Conservation (phyloP, 2,888 invertebrate species). For the Choreutis nemorana region DNA sequence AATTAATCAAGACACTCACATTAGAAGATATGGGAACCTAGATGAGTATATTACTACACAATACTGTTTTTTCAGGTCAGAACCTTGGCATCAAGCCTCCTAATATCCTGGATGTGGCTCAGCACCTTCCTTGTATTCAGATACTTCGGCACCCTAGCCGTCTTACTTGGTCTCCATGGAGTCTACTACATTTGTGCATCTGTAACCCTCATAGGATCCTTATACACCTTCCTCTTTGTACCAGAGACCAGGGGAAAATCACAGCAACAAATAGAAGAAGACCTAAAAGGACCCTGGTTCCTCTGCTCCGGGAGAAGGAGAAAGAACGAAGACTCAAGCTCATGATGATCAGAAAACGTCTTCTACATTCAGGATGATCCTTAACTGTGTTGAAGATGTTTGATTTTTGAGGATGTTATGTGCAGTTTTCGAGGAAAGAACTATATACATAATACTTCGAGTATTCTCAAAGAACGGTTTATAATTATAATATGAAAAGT, state of each 20-base stretch:
- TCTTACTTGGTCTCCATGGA: constrained; percentile 42
- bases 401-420: too few relatives aligned
- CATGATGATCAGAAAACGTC: too few relatives aligned
- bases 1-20: too few relatives aligned
- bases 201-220: constrained; percentile 41
- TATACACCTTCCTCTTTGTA: constrained; percentile 32
- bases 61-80: constrained; percentile 33
- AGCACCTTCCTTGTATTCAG: constrained; percentile 49
- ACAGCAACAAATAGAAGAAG: constrained; percentile 39
- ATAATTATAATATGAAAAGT: too few relatives aligned
- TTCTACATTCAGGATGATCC: too few relatives aligned
- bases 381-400: too few relatives aligned
- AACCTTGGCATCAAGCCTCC: constrained; percentile 47
- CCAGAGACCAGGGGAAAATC: constrained; percentile 49
- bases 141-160: constrained; percentile 43
- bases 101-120: constrained; percentile 57
- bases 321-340: too few relatives aligned
- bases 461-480: too few relatives aligned
- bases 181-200: constrained; percentile 49
- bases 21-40: too few relatives aligned
- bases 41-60: too few relatives aligned
- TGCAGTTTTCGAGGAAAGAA: too few relatives aligned
- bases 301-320: constrained; percentile 16
- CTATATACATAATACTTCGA: too few relatives aligned
- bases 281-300: constrained; percentile 35